Evolutionary conservation across 2,797 vertebrate genomes (phyloP).

Genomic region (Cynopterus sphinx): DNA sequence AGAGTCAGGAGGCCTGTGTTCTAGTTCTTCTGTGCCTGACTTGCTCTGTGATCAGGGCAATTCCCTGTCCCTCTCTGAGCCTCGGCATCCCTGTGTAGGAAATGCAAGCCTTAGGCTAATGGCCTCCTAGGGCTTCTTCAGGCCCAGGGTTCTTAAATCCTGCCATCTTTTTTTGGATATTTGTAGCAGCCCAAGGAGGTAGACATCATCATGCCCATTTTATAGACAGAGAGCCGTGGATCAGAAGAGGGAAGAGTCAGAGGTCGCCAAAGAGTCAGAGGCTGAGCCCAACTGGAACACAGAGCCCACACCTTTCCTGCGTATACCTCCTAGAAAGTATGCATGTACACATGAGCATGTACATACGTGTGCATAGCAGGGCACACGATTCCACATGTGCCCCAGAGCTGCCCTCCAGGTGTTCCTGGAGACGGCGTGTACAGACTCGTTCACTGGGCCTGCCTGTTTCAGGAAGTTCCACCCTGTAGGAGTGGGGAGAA

Average conservation of each 20-base stretch:
- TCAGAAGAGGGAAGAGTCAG: background rate
- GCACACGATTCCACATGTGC: background rate
- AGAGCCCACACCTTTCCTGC: background rate
- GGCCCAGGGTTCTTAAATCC: background rate
- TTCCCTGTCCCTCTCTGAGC: background rate
- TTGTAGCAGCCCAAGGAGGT: background rate
- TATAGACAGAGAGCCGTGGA: background rate
- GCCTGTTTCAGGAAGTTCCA: constrained; percentile 58
- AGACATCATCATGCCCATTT: background rate
- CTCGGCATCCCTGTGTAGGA: background rate
- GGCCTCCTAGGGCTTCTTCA: background rate
- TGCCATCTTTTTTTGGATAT: background rate
- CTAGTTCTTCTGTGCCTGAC: background rate
- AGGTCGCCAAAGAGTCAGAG: background rate
- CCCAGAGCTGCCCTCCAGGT: constrained; percentile 60
- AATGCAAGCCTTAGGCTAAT: background rate
- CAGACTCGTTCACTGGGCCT: constrained; percentile 68
- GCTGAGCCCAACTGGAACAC: background rate
- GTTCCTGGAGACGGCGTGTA: constrained; percentile 60
- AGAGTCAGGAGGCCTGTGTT: background rate
- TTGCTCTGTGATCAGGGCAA: background rate
- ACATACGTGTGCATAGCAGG: background rate
- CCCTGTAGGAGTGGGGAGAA: constrained; percentile 8
- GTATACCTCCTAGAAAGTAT: background rate
- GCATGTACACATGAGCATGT: background rate